phyloP scores from a whole-genome alignment of 2,797 vertebrate species.

The Paedocypris micromegethes region DNA sequence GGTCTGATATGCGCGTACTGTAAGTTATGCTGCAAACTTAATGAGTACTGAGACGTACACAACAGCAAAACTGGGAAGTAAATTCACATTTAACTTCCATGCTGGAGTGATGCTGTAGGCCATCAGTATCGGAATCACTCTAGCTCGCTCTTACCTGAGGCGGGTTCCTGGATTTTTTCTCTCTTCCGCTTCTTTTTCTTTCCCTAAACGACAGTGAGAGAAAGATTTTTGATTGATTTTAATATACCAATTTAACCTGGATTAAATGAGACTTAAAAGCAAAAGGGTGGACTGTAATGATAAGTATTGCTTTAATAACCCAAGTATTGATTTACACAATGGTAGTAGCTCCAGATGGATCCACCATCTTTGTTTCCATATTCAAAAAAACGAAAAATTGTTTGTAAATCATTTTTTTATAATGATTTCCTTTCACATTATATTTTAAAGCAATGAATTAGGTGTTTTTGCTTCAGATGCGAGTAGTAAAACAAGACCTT shows the following conservation, averaged over 20 bases:
- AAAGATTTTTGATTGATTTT: constrained; percentile 56
- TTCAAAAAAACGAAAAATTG: too few species aligned
- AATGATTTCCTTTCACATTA: too few species aligned
- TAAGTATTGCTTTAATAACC: too few species aligned
- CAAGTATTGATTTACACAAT: too few species aligned
- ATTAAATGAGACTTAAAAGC: too few species aligned
- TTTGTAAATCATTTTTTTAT: too few species aligned
- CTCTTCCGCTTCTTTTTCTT: constrained; percentile 99
- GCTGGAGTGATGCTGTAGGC: neutral
- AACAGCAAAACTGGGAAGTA: neutral
- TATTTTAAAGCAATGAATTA: too few species aligned
- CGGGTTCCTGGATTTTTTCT: constrained; percentile 95
- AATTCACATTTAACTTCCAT: neutral
- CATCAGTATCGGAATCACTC: neutral
- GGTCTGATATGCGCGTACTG: constrained; percentile 10
- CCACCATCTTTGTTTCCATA: too few species aligned
- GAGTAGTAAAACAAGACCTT: too few species aligned
- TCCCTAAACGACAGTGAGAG: constrained; percentile 82
- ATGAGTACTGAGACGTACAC: constrained; percentile 3
- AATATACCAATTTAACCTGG: constrained; percentile 10
- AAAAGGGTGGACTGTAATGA: too few species aligned
- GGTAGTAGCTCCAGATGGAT: too few species aligned
- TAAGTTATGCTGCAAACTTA: neutral
- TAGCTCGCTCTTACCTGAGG: constrained; percentile 73
- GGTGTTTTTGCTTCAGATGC: too few species aligned